Conservation (phyloP, 2,797 vertebrate species). For the Gambusia yucatana region DNA sequence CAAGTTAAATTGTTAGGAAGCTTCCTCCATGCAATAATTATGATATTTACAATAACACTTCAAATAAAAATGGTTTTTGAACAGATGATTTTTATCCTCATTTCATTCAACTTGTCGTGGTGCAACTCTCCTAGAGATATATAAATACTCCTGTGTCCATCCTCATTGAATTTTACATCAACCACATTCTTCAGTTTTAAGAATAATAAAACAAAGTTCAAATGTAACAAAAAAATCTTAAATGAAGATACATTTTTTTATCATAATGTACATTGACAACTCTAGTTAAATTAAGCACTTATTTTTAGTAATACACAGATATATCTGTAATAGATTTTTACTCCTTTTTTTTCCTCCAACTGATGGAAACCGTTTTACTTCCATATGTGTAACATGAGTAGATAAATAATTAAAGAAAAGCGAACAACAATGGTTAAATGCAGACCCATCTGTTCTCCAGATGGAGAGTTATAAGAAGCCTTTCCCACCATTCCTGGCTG, state of each 20-base stretch:
- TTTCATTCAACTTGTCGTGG: conserved; percentile 80
- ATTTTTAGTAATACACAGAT: conserved; percentile 1
- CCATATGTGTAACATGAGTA: conserved; percentile 54
- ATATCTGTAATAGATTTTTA: background rate
- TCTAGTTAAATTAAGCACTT: conserved; percentile 39
- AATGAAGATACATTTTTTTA: background rate
- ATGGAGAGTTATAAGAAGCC: conserved; percentile 70
- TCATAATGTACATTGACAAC: background rate
- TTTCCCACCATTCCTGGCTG: conserved; percentile 82
- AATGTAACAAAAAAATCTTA: background rate
- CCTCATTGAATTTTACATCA: background rate
- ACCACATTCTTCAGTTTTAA: background rate
- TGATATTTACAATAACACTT: conserved; percentile 86
- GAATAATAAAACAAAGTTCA: background rate
- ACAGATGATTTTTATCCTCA: conserved; percentile 81
- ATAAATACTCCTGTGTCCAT: background rate
- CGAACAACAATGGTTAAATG: conserved; percentile 58
- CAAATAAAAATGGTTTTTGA: conserved; percentile 85
- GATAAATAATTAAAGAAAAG: conserved; percentile 46
- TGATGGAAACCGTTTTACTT: conserved; percentile 39
- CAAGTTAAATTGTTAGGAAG: conserved; percentile 81
- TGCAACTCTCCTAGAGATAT: conserved; percentile 52
- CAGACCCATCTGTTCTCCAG: conserved; percentile 75
- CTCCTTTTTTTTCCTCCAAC: conserved; percentile 5
- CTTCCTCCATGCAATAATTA: conserved; percentile 85